phyloP scores from a whole-genome alignment of 2,113 vertebrate genomes.

The Neomonachus schauinslandi region DNA sequence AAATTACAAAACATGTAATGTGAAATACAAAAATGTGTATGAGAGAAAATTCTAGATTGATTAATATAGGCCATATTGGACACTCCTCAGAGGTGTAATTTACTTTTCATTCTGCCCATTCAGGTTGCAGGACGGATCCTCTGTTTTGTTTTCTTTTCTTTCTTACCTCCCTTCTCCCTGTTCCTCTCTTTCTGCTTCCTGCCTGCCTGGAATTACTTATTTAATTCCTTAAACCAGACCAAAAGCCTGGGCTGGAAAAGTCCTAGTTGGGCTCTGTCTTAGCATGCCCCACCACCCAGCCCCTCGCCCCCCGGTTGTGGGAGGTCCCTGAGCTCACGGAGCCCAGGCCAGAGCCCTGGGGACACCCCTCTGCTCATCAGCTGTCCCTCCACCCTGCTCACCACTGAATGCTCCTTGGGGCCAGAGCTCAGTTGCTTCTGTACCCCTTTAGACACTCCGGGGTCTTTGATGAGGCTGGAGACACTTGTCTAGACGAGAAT shows the following conservation, averaged over 20 bases:
- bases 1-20: not conserved
- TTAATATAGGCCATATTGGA: not conserved
- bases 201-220: not conserved
- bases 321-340: not conserved
- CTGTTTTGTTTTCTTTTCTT: not conserved
- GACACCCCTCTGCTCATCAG: not conserved
- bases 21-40: not conserved
- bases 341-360: not conserved
- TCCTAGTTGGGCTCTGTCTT: not conserved
- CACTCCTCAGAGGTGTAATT: not conserved
- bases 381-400: not conserved
- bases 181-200: not conserved
- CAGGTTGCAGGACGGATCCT: not conserved
- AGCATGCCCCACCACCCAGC: too few species aligned
- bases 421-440: not conserved
- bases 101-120: not conserved
- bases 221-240: constrained; percentile 30
- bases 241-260: not conserved
- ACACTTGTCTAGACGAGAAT: not conserved
- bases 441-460: not conserved
- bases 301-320: not conserved
- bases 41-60: not conserved
- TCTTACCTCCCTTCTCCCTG: not conserved
- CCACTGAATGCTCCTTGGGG: not conserved
- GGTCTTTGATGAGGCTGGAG: too few species aligned